A percentile compares a stretch with the other conserved stretches of the same genome.
Conservation (phyloP, 2,113 vertebrate genomes). For the Hemichromis elongatus region DNA sequence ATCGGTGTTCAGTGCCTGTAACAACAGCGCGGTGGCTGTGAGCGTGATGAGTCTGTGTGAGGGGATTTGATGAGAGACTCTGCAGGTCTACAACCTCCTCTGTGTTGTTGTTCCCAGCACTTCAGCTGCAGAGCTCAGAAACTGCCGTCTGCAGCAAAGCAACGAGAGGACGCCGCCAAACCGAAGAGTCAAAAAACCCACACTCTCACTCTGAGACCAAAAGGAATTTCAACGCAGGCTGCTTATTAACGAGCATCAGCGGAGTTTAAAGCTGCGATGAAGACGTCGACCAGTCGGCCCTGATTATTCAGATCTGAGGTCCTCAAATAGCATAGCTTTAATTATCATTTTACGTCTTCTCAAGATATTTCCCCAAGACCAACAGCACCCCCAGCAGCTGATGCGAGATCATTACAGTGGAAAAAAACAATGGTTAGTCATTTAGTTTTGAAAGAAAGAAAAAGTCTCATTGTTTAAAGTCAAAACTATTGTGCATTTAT, state of each 20-base stretch:
- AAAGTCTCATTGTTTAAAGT: too few relatives aligned
- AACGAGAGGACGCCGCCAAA: not conserved
- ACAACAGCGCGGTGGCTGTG: not conserved
- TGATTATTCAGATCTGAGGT: not conserved
- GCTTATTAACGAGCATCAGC: not conserved
- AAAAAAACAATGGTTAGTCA: not conserved
- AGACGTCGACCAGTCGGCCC: not conserved
- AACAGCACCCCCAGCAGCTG: not conserved
- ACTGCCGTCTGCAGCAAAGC: not conserved
- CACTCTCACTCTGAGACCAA: not conserved
- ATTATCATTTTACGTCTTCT: not conserved
- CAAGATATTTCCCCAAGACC: not conserved
- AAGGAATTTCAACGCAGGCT: not conserved
- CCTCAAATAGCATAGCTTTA: not conserved
- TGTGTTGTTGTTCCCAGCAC: not conserved
- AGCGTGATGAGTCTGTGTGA: not conserved
- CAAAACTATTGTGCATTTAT: not conserved
- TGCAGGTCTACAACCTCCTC: not conserved
- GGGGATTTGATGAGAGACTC: not conserved
- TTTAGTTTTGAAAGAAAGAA: not conserved
- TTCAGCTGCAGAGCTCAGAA: not conserved
- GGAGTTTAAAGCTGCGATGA: not conserved
- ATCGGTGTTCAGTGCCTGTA: not conserved
- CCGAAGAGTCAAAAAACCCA: not conserved
- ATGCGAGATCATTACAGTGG: rapidly evolving